These are phyloP conservation scores for Barnardius zonarius DNA, from an alignment of 2,113 vertebrate genomes.

Conservation along the genomic window DNA sequence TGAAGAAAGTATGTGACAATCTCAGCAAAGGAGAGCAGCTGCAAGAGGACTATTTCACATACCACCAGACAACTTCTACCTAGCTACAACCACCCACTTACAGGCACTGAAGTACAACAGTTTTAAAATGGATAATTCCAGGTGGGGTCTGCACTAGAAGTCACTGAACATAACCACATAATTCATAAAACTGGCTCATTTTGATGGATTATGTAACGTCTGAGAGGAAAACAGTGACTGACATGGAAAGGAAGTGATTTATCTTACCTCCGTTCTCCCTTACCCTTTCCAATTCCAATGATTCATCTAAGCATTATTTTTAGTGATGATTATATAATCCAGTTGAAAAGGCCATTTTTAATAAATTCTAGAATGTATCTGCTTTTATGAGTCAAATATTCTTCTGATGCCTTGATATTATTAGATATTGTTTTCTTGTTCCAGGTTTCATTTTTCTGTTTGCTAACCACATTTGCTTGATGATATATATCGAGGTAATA, in stretches of 20 bases:
- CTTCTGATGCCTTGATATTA: not conserved
- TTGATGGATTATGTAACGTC: not conserved
- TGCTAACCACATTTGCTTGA: not conserved
- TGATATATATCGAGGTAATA: not conserved
- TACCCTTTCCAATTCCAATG: not conserved
- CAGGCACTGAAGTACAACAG: not conserved
- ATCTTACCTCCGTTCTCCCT: not conserved
- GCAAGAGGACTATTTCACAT: not conserved
- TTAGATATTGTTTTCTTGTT: not conserved
- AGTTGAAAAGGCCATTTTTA: not conserved
- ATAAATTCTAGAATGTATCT: not conserved
- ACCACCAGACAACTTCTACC: not conserved
- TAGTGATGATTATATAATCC: constrained; percentile 1
- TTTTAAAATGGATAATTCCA: not conserved
- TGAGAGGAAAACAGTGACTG: not conserved
- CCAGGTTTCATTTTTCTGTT: not conserved
- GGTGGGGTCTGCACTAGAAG: not conserved
- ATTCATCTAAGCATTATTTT: constrained; percentile 36
- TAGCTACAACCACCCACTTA: not conserved
- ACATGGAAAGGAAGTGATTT: not conserved
- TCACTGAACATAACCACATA: not conserved
- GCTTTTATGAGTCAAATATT: not conserved
- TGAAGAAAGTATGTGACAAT: not conserved
- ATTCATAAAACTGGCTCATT: not conserved
- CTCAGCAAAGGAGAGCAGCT: not conserved